A percentile compares a stretch with the other conserved stretches of the same genome.
phyloP scores from a whole-genome alignment of 2,113 vertebrate genomes.

The Regulus satrapa region DNA sequence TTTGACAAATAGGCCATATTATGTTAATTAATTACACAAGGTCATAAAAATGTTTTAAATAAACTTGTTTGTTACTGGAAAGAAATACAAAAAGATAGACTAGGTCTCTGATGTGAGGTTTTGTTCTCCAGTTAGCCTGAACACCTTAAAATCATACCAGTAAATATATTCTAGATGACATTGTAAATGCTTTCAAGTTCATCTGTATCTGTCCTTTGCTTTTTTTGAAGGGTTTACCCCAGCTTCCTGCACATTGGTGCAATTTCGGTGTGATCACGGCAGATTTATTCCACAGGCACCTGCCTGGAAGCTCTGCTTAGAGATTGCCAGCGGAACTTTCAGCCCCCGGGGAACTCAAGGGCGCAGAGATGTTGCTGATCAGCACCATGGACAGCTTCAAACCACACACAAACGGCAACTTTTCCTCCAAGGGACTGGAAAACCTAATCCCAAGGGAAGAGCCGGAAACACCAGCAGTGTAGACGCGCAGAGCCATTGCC shows the following conservation, averaged over 20 bases:
- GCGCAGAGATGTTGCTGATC: background rate
- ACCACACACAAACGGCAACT: fast-evolving
- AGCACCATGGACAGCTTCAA: background rate
- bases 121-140: background rate
- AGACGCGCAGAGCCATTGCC: background rate
- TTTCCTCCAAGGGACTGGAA: background rate
- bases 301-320: background rate
- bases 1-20: background rate
- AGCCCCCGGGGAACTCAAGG: fast-evolving
- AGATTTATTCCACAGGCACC: background rate
- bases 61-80: background rate
- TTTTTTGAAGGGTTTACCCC: background rate
- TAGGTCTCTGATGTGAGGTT: background rate
- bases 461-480: background rate
- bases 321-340: fast-evolving
- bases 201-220: background rate
- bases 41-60: background rate
- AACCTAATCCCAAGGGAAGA: background rate
- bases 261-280: background rate
- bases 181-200: background rate
- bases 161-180: background rate
- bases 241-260: background rate
- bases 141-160: background rate
- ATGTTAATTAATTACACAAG: background rate
- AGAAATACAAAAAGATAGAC: background rate